Evolutionary conservation across 1,140 invertebrate genomes (phyloP).

Genomic region (Thaumetopoea pityocampa): DNA sequence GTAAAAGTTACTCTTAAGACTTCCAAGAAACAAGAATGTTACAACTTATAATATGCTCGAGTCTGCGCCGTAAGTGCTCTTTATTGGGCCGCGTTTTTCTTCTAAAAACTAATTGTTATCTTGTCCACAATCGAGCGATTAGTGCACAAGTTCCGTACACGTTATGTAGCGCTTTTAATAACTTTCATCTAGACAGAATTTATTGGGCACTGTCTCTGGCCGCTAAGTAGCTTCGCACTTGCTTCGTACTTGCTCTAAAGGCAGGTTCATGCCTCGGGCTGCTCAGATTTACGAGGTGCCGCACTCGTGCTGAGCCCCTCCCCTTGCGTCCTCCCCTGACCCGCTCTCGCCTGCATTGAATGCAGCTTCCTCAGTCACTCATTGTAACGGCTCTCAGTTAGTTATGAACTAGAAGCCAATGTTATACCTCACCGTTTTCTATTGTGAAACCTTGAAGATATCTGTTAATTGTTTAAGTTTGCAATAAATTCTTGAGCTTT

Average conservation of each 20-base stretch:
- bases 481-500: conserved; percentile 9
- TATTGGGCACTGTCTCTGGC: conserved; percentile 35
- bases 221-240: conserved; percentile 29
- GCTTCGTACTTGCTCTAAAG: conserved; percentile 25
- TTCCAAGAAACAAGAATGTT: background rate
- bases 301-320: conserved; percentile 31
- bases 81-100: conserved; percentile 4
- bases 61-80: conserved; percentile 4
- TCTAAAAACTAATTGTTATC: conserved; percentile 6
- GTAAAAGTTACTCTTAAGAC: no score
- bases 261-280: conserved; percentile 26
- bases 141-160: conserved; percentile 19
- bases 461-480: conserved; percentile 30
- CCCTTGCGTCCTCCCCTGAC: conserved; percentile 16
- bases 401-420: conserved; percentile 36
- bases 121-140: conserved; percentile 20
- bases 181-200: conserved; percentile 27
- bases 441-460: conserved; percentile 27
- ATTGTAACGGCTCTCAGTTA: conserved; percentile 36
- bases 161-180: conserved; percentile 21
- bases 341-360: conserved; percentile 17
- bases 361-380: conserved; percentile 28
- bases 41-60: conserved; percentile 2
- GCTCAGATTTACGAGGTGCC: conserved; percentile 46
- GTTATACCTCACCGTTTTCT: conserved; percentile 30